Base-by-base conservation (phyloP, 2,888 invertebrate species). In the Cheiracanthium punctorium region DNA sequence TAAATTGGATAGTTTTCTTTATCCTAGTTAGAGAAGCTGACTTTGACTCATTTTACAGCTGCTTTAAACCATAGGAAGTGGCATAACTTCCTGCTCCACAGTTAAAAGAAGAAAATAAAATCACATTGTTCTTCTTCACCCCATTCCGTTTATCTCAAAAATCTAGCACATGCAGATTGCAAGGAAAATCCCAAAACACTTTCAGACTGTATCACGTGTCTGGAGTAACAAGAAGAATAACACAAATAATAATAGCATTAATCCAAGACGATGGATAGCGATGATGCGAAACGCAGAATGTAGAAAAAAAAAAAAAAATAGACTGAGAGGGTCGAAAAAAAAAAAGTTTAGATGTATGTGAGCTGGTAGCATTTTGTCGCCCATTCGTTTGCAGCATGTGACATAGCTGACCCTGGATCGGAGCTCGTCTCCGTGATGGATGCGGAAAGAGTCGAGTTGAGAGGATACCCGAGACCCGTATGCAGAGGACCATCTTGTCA, bases 401-500 rank as follows among this genome's bases (percentile, higher is more conserved):
- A 71, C 71, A 71, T 58, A 33, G 24, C 37, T 58, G 71, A 80
- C 65, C 80, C 48, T 64, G 41, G 28, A 33, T 20, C n/a, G 33
- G 10, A n/a, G n/a, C 10, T 33, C 33, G 37, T 33, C 20, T 12
- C 12, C 43, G 41, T 73, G 72, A 73, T 67, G 73, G 67, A 73
- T 67, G 48, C 29, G 32, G 70, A n/a, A n/a, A n/a, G 67, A 41
- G 17, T 67, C 74, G 81, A 74, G 74, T 58, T 69, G 74, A 75
- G 65, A 41, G 70, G 80, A 80, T 69, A 81, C 70, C 69, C 74
- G 74, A 58, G 58, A 80, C 73, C 80, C 67, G 73, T 73, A 58
- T 41, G 73, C 64, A 58, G 71, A 80, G 73, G 67, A 80, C 32
- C 32, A 73, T 74, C 81, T 81, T 81, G 81, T 81, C 81, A 75